phyloP scores from a whole-genome alignment of 2,113 vertebrate genomes.

The Galbula dea region DNA sequence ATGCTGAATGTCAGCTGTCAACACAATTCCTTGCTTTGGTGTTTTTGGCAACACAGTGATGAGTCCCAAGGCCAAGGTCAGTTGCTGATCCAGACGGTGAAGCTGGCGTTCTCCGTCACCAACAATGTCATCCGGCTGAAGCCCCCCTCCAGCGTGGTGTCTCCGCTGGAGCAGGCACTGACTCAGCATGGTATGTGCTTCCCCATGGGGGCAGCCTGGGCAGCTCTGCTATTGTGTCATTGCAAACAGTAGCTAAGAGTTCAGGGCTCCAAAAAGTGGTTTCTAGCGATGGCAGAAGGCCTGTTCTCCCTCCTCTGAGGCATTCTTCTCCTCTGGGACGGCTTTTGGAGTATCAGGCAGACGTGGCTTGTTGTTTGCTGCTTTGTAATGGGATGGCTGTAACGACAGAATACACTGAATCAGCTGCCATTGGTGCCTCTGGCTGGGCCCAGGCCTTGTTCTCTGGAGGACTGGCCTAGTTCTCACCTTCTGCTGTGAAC shows the following conservation, averaged over 20 bases:
- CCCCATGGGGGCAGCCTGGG: not conserved
- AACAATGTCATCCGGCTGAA: constrained; percentile 97
- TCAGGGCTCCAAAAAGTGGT: not conserved
- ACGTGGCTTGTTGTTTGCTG: not conserved
- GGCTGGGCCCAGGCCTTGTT: not conserved
- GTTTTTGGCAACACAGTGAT: constrained; percentile 73
- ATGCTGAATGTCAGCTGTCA: not conserved
- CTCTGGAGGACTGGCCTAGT: not conserved
- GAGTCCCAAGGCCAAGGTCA: constrained; percentile 92
- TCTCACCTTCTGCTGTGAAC: not conserved
- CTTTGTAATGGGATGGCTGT: not conserved
- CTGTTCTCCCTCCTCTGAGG: not conserved
- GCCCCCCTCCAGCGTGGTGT: constrained; percentile 84
- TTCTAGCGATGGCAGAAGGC: not conserved
- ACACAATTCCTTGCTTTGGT: not conserved
- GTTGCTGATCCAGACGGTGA: constrained; percentile 94
- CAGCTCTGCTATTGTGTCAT: not conserved
- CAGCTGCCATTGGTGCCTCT: not conserved
- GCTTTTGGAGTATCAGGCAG: not conserved
- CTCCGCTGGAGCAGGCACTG: constrained; percentile 91
- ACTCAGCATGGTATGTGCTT: constrained; percentile 87
- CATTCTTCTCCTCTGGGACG: not conserved
- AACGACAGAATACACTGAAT: not conserved
- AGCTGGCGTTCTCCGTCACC: constrained; percentile 93
- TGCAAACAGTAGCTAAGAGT: not conserved